Evolutionary conservation across 2,888 invertebrate species (phyloP).

Genomic region (Pristionchus fissidentatus): DNA sequence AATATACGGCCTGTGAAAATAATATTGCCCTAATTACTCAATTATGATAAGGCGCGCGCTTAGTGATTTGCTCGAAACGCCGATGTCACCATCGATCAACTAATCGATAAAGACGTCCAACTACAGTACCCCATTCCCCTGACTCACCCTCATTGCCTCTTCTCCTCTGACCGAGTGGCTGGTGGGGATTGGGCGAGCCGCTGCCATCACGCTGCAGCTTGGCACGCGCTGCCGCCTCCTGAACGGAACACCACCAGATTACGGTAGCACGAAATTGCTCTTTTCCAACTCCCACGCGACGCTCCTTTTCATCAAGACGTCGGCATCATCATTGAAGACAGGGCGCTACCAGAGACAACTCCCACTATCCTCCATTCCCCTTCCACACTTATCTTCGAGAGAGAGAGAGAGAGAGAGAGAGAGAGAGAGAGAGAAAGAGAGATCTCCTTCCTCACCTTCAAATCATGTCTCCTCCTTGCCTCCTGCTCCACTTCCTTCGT

Average conservation of each 20-base stretch:
- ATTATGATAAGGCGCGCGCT: no score
- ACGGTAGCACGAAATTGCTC: not conserved
- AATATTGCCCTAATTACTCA: no score
- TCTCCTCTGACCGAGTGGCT: slow-evolving; percentile 63
- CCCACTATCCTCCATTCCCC: not conserved
- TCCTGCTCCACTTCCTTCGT: slow-evolving; percentile 62
- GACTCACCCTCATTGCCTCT: not conserved
- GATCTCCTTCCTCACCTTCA: slow-evolving; percentile 49
- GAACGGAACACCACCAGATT: not conserved
- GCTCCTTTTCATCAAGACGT: no score
- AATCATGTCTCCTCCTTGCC: slow-evolving; percentile 60
- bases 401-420: no score
- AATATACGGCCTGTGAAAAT: no score
- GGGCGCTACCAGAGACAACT: not conserved
- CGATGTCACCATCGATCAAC: no score
- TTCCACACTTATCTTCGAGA: no score
- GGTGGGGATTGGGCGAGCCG: slow-evolving; percentile 69
- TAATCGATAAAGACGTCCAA: no score
- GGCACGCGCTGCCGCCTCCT: slow-evolving; percentile 63
- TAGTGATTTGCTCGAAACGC: no score
- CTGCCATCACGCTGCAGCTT: slow-evolving; percentile 61
- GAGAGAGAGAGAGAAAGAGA: no score
- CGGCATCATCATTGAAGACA: not conserved
- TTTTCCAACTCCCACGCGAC: not conserved
- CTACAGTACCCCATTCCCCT: not conserved